Conservation (phyloP, 1,140 invertebrate genomes). For the Paraescarpia echinospica region DNA sequence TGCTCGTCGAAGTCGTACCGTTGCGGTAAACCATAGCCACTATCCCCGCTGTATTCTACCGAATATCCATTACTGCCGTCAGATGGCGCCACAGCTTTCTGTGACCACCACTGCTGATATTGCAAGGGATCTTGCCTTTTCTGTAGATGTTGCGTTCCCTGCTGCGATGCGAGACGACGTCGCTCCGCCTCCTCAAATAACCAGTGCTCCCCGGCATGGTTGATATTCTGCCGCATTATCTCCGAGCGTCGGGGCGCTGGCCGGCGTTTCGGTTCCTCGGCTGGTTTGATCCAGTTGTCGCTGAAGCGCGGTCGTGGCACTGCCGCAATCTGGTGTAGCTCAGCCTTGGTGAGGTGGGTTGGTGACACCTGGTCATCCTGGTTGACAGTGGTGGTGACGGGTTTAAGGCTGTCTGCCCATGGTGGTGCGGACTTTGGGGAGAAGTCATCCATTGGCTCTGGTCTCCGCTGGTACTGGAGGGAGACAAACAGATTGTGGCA, state of each 20-base stretch:
- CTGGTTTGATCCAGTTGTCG: not conserved
- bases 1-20: not conserved
- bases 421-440: not conserved
- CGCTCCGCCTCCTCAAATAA: constrained; percentile 83
- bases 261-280: not conserved
- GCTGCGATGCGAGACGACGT: constrained; percentile 56
- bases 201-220: constrained; percentile 62
- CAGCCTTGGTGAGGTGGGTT: not conserved
- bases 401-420: not conserved
- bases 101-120: not conserved
- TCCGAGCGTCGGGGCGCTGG: constrained; percentile 20
- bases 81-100: not conserved
- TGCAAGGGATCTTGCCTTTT: constrained; percentile 39
- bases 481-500: not conserved
- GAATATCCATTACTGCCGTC: not conserved
- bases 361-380: constrained; percentile 27
- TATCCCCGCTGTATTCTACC: not conserved
- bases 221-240: constrained; percentile 78
- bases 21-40: not conserved
- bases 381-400: constrained; percentile 16
- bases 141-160: constrained; percentile 63
- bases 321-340: not conserved
- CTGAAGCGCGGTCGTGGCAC: not conserved
- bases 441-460: not conserved
- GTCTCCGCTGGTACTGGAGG: not conserved